Base-by-base conservation (phyloP, 1,140 invertebrate species). In the Wiebesia pumilae region DNA sequence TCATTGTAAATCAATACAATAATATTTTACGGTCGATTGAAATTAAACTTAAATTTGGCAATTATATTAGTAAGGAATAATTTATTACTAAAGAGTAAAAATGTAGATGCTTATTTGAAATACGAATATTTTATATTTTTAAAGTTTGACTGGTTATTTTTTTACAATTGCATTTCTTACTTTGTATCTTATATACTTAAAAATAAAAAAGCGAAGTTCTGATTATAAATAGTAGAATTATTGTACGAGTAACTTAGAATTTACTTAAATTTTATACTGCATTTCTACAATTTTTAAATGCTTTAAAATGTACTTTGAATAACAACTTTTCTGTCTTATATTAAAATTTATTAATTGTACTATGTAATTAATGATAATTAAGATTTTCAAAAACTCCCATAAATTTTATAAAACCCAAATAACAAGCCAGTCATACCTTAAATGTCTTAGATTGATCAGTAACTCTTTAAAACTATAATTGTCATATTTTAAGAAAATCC, bases 391-490 rank as follows among this genome's bases (percentile, higher is more conserved):
- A 47, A 47, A 47, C 14, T 47, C 43, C 14, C 6, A 14, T 47
- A 7, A 19, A 38, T 38, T 71, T 71, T 71, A 71, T 71, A 38
- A 27, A 62, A 62, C 58, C 21, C 24, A 62, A 71, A 38, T 38
- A 71, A 38, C 19, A 33, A 33, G 12, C 71, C 71, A 75, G 71
- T 75, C 16, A n/a, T 75, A 43, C 38, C 27, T 84, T 14, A 78
- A 84, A 47, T 33, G 73, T 14, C 27, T 73, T 71, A 35, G 33
- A 58, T 33, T 19, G 7, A 38, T 65, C 9, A 24, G 30, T 38
- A 65, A 38, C 16, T 80, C 12, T 54, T 33, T 78, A 30, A 78
- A 54, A 78, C 35, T 51, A 78, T 54, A 78, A 51, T 89, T 89
- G 62, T 54, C 73, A 1, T 47, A 38, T 51, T 77, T 4, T 77